Evolutionary conservation across 2,797 vertebrate species (phyloP), one percentile per base, ranked within the genome.

Genomic region (Prunella strophiata): DNA sequence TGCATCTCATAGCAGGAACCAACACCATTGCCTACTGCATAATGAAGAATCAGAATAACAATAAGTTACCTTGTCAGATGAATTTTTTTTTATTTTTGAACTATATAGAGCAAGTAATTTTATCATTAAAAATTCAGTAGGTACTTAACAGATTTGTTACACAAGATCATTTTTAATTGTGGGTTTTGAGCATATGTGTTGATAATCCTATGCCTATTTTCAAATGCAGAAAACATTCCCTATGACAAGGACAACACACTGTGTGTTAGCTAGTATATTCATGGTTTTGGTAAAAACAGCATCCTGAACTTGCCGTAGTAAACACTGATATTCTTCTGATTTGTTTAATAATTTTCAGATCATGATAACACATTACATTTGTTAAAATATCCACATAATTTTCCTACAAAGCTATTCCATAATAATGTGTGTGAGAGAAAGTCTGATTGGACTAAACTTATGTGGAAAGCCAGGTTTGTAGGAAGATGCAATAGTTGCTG

Each of bases 11-110:
- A 95, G 88, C 94, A 92, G 84, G 84, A 96, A 89, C 63, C 58
- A 91, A 71, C 84, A 79, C 54, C 54, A 75, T 36, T 88, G 92
- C 67, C 59, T 91, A 47, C 75, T 95, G 91, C 66, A 91, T 96
- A 96, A 96, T 96, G 78, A 96, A 93, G 72, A 88, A 76, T 84
- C 93, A 89, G 94, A 96, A 95, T 96, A 95, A 88, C 66, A 97
- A 93, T 97, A 96, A 94, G 84, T 91, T 97, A 88, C 75, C 68
- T 84, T 97, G 94, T 94, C 96, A 92, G 65, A 74, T 78, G 48
- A 90, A 27, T n/a, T 3, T 58, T 75, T 87, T 92, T 96, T 89
- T 72, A 23, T 76, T 95, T 96, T 85, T 10, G 13, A 91, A 66
- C 68, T 76, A 50, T 45, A 43, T 29, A 92, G 89, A 68, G 22